Evolutionary conservation across 1,140 invertebrate genomes (phyloP).

Genomic region (Microvelia longipes): DNA sequence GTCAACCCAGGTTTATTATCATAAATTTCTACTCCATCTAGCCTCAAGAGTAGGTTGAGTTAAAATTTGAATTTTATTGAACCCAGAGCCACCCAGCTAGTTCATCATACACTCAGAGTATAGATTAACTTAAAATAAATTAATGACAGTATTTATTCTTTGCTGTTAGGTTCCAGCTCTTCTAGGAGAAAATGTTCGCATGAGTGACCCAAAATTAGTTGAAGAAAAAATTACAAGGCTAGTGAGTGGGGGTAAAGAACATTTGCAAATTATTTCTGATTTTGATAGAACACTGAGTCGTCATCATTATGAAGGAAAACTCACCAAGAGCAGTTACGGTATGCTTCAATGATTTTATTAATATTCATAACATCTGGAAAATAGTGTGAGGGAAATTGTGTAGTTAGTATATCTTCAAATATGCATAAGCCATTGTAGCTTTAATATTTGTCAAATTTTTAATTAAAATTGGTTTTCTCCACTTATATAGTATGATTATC

Average conservation of each 20-base stretch:
- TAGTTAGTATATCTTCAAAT: background rate
- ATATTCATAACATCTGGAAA: too few species aligned
- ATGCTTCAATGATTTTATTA: slow-evolving; percentile 1
- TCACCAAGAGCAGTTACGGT: slow-evolving; percentile 14
- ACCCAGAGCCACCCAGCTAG: too few species aligned
- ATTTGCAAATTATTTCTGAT: slow-evolving; percentile 66
- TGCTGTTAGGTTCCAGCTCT: slow-evolving; percentile 10
- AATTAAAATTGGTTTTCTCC: background rate
- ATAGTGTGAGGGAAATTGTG: background rate
- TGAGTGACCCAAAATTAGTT: slow-evolving; percentile 10
- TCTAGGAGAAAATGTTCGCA: slow-evolving; percentile 4
- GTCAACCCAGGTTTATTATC: too few species aligned
- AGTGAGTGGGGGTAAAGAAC: slow-evolving; percentile 43
- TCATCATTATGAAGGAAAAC: slow-evolving; percentile 13
- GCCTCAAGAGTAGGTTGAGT: too few species aligned
- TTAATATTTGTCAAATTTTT: background rate
- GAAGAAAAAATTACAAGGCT: slow-evolving; percentile 43
- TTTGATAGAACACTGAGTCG: slow-evolving; percentile 70
- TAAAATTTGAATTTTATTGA: too few species aligned
- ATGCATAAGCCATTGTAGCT: background rate
- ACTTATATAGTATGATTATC: too few species aligned
- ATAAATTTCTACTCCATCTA: too few species aligned
- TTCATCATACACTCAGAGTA: too few species aligned
- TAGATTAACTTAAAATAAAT: too few species aligned
- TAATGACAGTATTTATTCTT: too few species aligned